phyloP scores from a whole-genome alignment of 2,797 vertebrate genomes.

The Cyprinella venusta region DNA sequence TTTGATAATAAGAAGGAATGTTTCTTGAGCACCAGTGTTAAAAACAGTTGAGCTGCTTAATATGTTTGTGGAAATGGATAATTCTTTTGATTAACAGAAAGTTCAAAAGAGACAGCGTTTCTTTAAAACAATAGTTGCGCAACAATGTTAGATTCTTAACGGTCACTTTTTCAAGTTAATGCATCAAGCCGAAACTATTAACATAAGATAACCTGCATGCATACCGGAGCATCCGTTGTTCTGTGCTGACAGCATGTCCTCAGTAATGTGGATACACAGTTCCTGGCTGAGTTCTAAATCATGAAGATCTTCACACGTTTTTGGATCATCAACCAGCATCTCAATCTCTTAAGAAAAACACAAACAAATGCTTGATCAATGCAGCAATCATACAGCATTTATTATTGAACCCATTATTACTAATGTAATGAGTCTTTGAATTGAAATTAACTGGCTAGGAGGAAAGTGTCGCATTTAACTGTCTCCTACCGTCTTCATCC shows the following conservation, averaged over 20 bases:
- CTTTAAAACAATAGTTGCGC: neutral
- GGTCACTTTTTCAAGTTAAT: neutral
- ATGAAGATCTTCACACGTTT: conserved; percentile 90
- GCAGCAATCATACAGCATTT: neutral
- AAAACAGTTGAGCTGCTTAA: neutral
- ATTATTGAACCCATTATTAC: neutral
- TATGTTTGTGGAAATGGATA: neutral
- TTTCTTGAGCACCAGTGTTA: neutral
- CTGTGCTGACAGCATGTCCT: conserved; percentile 95
- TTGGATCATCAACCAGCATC: conserved; percentile 98
- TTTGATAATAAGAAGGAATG: neutral
- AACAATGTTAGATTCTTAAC: neutral
- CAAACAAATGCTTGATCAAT: conserved; percentile 9
- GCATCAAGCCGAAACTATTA: neutral
- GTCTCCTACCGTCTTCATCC: conserved; percentile 88
- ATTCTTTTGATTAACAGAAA: neutral
- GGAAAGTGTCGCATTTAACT: neutral
- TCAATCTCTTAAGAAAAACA: conserved; percentile 86
- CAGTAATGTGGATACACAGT: conserved; percentile 96
- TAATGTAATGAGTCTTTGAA: neutral
- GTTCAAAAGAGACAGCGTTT: neutral
- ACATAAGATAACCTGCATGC: neutral
- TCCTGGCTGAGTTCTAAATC: conserved; percentile 91
- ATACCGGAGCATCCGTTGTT: conserved; percentile 92
- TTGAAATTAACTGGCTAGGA: neutral